phyloP scores from a whole-genome alignment of 2,797 vertebrate genomes.

The Pseudochirops cupreus region DNA sequence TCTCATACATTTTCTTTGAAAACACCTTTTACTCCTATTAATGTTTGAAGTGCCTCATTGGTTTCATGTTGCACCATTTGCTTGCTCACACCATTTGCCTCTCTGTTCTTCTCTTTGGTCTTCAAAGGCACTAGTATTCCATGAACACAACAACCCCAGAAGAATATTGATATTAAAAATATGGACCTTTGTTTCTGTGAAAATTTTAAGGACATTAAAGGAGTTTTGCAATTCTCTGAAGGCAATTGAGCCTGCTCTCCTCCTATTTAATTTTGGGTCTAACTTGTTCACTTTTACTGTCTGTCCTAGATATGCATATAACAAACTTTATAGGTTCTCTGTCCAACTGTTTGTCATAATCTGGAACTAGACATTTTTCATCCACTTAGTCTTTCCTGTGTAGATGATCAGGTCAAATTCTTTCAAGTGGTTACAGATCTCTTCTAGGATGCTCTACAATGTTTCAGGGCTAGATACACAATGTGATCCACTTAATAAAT shows the following conservation, averaged over 20 bases:
- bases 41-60: not conserved
- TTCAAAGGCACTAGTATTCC: not conserved
- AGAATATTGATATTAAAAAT: not conserved
- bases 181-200: not conserved
- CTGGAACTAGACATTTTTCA: not conserved
- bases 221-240: not conserved
- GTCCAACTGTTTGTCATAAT: not conserved
- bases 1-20: not conserved
- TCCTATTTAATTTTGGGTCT: not conserved
- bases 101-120: not conserved
- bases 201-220: not conserved
- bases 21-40: not conserved
- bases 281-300: not conserved
- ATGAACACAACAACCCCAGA: not conserved
- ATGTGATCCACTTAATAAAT: not conserved
- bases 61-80: not conserved
- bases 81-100: not conserved
- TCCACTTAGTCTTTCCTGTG: not conserved
- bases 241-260: not conserved
- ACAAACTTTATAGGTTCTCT: not conserved
- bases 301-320: not conserved
- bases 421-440: not conserved
- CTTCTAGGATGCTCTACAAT: not conserved
- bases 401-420: not conserved
- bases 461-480: not conserved